Conservation (phyloP, 2,797 vertebrate species). For the Perdix hodgsoniae region DNA sequence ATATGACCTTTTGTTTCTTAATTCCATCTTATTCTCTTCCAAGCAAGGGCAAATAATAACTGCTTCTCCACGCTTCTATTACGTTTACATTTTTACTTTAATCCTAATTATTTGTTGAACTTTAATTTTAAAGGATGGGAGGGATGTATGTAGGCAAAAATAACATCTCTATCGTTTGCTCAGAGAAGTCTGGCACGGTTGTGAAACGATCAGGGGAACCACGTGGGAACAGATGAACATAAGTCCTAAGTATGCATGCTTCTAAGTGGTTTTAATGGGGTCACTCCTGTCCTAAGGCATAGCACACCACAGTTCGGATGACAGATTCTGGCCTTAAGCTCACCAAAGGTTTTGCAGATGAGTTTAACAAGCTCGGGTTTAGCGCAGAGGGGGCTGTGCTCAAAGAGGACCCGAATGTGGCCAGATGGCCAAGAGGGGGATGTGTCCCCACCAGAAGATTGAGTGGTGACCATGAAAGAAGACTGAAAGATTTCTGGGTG, state of each 20-base stretch:
- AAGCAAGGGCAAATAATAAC: not conserved
- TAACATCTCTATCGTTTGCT: not conserved
- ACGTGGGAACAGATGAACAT: not conserved
- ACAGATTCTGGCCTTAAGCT: slow-evolving; percentile 28
- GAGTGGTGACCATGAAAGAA: not conserved
- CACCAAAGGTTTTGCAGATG: slow-evolving; percentile 26
- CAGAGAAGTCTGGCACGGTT: not conserved
- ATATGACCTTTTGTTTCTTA: not conserved
- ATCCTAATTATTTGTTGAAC: not conserved
- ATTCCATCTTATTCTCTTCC: not conserved
- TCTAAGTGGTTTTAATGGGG: slow-evolving; percentile 60
- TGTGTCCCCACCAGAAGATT: not conserved
- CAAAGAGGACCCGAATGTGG: not conserved
- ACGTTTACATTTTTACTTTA: not conserved
- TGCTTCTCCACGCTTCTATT: not conserved
- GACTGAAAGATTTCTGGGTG: not conserved
- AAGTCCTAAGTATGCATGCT: not conserved
- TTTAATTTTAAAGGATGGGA: not conserved
- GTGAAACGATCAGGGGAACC: not conserved
- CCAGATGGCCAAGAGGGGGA: slow-evolving; percentile 22
- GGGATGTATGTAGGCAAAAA: not conserved
- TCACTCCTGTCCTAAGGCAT: slow-evolving; percentile 60
- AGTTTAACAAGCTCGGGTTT: not conserved
- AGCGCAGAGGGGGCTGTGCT: not conserved
- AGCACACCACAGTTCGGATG: not conserved